Evolutionary conservation across 1,140 invertebrate genomes (phyloP).

Genomic region (Penaeus chinensis): DNA sequence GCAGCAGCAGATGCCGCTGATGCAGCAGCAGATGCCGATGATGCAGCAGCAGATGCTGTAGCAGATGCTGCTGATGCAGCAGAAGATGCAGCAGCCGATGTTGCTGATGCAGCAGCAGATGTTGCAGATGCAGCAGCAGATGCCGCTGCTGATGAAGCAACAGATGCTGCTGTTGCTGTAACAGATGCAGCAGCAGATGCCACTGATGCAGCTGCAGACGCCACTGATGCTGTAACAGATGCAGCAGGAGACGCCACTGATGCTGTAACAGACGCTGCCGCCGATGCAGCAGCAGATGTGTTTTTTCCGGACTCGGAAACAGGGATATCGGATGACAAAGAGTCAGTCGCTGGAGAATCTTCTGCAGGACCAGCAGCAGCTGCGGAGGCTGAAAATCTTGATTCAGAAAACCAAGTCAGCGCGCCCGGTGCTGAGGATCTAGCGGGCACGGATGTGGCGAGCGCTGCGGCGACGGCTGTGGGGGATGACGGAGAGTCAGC

Average conservation of each 20-base stretch:
- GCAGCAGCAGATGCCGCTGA: background rate
- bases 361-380: no score
- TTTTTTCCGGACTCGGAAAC: background rate
- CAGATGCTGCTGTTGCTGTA: background rate
- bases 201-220: background rate
- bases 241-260: background rate
- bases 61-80: background rate
- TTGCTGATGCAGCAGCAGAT: background rate
- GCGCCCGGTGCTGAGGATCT: no score
- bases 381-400: no score
- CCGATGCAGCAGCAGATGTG: background rate
- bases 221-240: background rate
- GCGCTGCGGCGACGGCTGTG: no score
- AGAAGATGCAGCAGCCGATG: slow-evolving; percentile 13
- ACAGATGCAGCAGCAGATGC: background rate
- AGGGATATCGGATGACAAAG: background rate
- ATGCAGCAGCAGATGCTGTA: slow-evolving; percentile 14
- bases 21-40: background rate
- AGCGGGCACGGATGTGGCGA: no score
- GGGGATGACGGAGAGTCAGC: no score
- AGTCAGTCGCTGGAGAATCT: background rate
- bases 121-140: slow-evolving; percentile 10
- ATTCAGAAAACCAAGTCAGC: no score
- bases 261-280: background rate
- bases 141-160: background rate